Evolutionary conservation across 2,797 vertebrate species (phyloP), one percentile per base, ranked within the genome.

Genomic region (Momotus momota): DNA sequence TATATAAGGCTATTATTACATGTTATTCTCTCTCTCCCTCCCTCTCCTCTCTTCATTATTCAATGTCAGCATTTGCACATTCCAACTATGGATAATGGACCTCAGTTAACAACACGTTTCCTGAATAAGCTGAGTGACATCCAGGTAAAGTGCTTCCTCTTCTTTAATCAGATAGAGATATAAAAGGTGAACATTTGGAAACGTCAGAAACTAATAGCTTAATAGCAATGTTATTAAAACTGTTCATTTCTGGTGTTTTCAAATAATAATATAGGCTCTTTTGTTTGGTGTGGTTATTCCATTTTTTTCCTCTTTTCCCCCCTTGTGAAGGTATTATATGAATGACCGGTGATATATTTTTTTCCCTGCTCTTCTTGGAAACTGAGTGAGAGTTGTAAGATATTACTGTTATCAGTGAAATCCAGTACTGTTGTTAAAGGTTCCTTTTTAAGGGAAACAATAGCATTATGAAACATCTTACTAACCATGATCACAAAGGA

Each of bases 61-160:
- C 71, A 72, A 71, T 62, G 18, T 8, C 91, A 99, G 99, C 98
- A 97, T 81, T 95, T 99, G 70, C 95, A 98, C 35, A 98, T 99
- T 79, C 99, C 99, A 41, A 98, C 97, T 43, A 98, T 98, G 97
- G 98, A 98, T 43, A 97, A 98, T 17, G 97, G 97, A 54, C 97
- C 98, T 61, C 97, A 98, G 79, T 48, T 99, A 90, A 94, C 98
- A 38, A 97, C 97, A 18, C 98, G 98, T 65, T 95, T 99, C 79
- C 93, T 98, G 77, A 98, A 98, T 52, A 98, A 98, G 60, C 95
- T 99, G 58, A 98, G 71, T 43, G 98, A 99, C 91, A 98, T 99
- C 91, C 99, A 99, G 97, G 99, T 99, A 96, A 97, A 96, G 33
- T 29, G 12, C 58, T 94, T 66, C 17, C 38, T 84, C 11, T 74